Conservation (phyloP, 2,113 vertebrate genomes). For the mouse (Mus musculus) region GRCm39 chrX:62008001-62008500, state of each 20-base stretch:
- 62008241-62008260: background rate
- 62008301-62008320: background rate
- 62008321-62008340: background rate
- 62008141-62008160: background rate
- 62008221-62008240: background rate
- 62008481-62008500: background rate
- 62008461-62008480: background rate
- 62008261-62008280: background rate
- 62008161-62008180: background rate
- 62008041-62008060: background rate
- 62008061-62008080: background rate
- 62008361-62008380: background rate
- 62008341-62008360: background rate
- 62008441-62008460: background rate
- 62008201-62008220: background rate
- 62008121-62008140: background rate
- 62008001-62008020: background rate
- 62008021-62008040: background rate
- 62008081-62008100: background rate
- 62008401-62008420: background rate
- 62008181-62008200: background rate
- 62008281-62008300: background rate
- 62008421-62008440: background rate
- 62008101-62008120: background rate
- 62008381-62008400: background rate